phyloP scores from a whole-genome alignment of 23 tunicate species.

The Phallusia fumigata region DNA sequence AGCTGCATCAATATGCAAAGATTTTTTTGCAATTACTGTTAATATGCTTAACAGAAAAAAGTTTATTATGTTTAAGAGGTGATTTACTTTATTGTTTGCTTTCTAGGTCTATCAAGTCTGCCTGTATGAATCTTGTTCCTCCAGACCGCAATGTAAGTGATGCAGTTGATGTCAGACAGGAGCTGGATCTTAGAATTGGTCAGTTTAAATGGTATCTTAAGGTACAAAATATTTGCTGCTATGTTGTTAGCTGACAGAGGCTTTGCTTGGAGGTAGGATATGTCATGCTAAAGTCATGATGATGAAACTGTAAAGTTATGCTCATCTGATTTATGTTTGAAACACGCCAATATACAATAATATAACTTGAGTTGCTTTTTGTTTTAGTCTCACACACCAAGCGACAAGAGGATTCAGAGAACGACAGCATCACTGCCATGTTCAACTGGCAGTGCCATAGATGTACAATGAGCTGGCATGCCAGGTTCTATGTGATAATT shows the following conservation, averaged over 20 bases:
- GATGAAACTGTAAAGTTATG: no score
- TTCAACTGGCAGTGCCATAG: no score
- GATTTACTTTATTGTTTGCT: neutral
- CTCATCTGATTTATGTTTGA: no score
- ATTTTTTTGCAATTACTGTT: neutral
- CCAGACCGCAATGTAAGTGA: constrained; percentile 71
- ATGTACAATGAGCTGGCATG: no score
- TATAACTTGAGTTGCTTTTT: neutral
- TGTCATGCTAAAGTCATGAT: neutral
- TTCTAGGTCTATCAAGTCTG: constrained; percentile 69
- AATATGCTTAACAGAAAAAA: no score
- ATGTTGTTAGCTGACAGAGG: no score
- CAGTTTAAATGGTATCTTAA: no score
- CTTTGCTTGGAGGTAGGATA: constrained; percentile 38
- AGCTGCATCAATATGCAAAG: neutral
- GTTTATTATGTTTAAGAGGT: no score
- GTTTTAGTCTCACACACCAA: constrained; percentile 21
- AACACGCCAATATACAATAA: no score
- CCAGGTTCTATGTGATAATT: no score
- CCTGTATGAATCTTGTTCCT: constrained; percentile 59
- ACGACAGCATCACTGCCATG: no score
- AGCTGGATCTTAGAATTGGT: constrained; percentile 51
- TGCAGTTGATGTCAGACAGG: constrained; percentile 95
- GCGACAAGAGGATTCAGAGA: constrained; percentile 11
- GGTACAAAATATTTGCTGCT: no score